Conservation (phyloP, 2,113 vertebrate species). For the Tachycineta bicolor region DNA sequence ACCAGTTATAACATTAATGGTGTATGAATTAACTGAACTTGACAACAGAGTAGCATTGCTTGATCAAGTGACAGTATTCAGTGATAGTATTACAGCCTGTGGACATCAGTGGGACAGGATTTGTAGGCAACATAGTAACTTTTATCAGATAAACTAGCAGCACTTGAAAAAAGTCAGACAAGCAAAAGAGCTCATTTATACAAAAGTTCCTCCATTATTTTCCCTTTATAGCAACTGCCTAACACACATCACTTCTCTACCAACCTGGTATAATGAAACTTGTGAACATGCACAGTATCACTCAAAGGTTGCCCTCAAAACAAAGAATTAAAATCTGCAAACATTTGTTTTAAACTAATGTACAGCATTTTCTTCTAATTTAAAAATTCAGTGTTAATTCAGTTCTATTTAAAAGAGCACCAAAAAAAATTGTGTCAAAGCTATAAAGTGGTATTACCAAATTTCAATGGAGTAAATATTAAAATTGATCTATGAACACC, state of each 20-base stretch:
- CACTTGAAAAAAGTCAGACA: neutral
- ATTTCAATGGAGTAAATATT: slow-evolving; percentile 33
- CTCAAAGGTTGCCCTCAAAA: neutral
- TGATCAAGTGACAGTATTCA: neutral
- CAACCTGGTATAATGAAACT: neutral
- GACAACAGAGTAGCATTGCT: neutral
- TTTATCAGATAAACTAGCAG: neutral
- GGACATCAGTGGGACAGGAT: neutral
- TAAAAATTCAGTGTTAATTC: neutral
- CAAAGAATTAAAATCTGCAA: neutral
- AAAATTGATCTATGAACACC: slow-evolving; percentile 44
- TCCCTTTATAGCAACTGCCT: neutral
- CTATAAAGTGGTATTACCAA: slow-evolving; percentile 20
- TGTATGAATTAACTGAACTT: neutral
- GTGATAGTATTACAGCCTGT: neutral
- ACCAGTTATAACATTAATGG: neutral
- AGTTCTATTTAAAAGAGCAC: neutral
- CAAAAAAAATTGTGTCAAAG: slow-evolving; percentile 16
- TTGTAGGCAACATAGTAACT: neutral
- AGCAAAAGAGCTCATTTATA: neutral
- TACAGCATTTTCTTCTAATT: neutral
- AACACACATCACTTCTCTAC: neutral
- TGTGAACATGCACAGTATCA: neutral
- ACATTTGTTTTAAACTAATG: neutral
- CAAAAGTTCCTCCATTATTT: neutral